Evolutionary conservation across 2,888 invertebrate species (phyloP), one percentile per base, ranked within the genome.

Genomic region (Mythimna albipuncta): DNA sequence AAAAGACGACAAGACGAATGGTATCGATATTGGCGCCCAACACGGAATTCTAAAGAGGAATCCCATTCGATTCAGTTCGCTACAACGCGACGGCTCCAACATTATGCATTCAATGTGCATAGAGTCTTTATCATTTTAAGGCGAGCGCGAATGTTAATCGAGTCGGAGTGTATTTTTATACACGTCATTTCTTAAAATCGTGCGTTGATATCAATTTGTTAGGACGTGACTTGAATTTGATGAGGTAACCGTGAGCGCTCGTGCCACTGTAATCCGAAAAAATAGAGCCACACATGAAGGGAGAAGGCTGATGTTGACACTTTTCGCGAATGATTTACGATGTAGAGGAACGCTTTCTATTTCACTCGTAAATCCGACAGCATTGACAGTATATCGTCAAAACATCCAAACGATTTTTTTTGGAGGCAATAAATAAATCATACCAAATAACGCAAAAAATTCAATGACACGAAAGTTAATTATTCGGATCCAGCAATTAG

Each of bases 101-200:
- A 88, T 91, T 91, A 87, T 62, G 81, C 72, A 93, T 93, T 91
- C 92, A 87, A 77, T 79, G 72, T 84, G 85, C 87, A 88, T 67
- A 79, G 70, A 74, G 86, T 79, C 86, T 91, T 89, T 91, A 92
- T 91, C 91, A 92, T 92, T 90, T 91, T 89, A 89, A 78, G 86
- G 85, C 82, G 85, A 84, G 79, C 82, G 86, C 85, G 90, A 90
- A 89, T 89, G 88, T 86, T 91, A 91, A 91, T 91, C 87, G 87
- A 85, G 82, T 88, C 86, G 82, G 77, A 92, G 93, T 89, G 89
- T 92, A 89, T 91, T 91, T 90, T 92, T 91, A 90, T 91, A 91
- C 91, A 92, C 91, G 89, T 92, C 89, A 90, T 91, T 93, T 92
- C 91, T 92, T 91, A 92, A 93, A 94, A 92, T 91, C 92, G 93